phyloP scores from a whole-genome alignment of 2,113 vertebrate genomes.

The Nerophis lumbriciformis region DNA sequence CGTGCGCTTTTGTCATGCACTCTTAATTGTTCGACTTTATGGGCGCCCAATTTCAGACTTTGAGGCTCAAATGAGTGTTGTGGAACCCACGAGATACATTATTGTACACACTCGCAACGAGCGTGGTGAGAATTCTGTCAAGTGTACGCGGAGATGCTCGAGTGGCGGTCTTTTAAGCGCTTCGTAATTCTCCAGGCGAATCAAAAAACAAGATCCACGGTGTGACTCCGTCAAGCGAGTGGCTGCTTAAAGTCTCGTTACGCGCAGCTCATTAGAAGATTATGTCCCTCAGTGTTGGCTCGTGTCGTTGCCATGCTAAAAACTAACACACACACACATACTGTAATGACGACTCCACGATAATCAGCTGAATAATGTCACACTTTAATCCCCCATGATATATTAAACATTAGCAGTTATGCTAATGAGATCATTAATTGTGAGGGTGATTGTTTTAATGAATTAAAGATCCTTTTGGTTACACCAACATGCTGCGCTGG shows the following conservation, averaged over 20 bases:
- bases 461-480: slow-evolving; percentile 20
- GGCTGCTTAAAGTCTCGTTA: background rate
- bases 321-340: background rate
- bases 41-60: too few species aligned
- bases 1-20: too few species aligned
- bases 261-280: background rate
- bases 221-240: background rate
- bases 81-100: background rate
- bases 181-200: background rate
- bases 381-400: slow-evolving; percentile 21
- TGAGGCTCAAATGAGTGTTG: too few species aligned
- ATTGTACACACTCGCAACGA: background rate
- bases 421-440: slow-evolving; percentile 40
- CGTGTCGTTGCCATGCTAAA: background rate
- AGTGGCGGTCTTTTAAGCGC: background rate
- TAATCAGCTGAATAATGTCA: slow-evolving; percentile 18
- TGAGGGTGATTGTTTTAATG: slow-evolving; percentile 32
- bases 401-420: slow-evolving; percentile 22
- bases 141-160: background rate
- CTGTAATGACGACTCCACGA: background rate
- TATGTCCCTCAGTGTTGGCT: too few species aligned
- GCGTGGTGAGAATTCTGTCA: background rate
- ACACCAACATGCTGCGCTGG: slow-evolving; percentile 10
- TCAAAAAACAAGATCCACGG: background rate
- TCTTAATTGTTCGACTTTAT: too few species aligned